phyloP scores from a whole-genome alignment of 1,140 invertebrate species.

The Phymorhynchus buccinoides region DNA sequence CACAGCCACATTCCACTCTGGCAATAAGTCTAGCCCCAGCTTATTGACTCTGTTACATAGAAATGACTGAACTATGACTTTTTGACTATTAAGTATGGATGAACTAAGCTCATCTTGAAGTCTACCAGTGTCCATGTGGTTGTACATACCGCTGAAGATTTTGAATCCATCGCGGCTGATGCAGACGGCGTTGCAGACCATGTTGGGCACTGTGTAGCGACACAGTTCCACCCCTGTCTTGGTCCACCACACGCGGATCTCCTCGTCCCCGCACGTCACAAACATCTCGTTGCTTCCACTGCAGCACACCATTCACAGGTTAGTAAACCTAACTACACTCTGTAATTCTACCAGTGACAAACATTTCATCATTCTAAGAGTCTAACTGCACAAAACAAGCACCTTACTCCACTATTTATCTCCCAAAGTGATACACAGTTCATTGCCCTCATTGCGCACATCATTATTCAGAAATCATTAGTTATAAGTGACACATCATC shows the following conservation, averaged over 20 bases:
- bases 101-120: too few species aligned
- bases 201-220: conserved; percentile 88
- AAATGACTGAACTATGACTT: too few species aligned
- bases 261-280: conserved; percentile 86
- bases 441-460: neutral
- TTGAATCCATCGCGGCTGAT: conserved; percentile 86
- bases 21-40: too few species aligned
- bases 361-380: too few species aligned
- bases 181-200: conserved; percentile 84
- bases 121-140: neutral
- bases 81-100: too few species aligned
- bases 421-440: neutral
- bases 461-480: neutral
- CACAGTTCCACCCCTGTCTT: conserved; percentile 84
- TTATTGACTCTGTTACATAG: too few species aligned
- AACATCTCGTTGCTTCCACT: conserved; percentile 81
- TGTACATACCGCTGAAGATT: conserved; percentile 80
- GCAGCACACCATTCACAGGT: conserved; percentile 11
- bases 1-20: too few species aligned
- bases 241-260: conserved; percentile 88
- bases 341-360: too few species aligned
- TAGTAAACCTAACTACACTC: too few species aligned
- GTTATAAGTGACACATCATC: neutral
- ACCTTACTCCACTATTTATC: neutral
- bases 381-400: too few species aligned